Percentiles rank a stretch among this genome's conserved stretches.
These are phyloP conservation scores for Ephydatia muelleri DNA, from an alignment of 37 sponge, comb jelly and placozoan species.

Conservation along the genomic window DNA sequence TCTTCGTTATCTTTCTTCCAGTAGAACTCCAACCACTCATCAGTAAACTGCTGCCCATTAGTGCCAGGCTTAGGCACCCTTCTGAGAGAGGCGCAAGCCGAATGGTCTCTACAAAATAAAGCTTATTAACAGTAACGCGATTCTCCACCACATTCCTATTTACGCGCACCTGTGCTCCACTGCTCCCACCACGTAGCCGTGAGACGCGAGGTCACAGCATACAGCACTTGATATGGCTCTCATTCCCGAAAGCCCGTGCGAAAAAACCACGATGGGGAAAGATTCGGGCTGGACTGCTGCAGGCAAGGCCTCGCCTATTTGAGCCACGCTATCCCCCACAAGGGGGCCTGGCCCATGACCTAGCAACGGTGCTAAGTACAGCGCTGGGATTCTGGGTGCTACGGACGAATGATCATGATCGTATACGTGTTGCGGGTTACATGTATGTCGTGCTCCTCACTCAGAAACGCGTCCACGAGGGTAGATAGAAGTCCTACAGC, in stretches of 20 bases:
- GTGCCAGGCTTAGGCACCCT: constrained; percentile 9
- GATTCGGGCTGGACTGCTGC: not conserved
- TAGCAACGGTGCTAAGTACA: constrained; percentile 36
- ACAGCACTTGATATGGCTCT: constrained; percentile 24
- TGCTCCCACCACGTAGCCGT: constrained; percentile 64
- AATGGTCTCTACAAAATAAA: constrained; percentile 26
- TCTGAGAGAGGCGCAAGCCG: constrained; percentile 19
- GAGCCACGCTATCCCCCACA: not conserved
- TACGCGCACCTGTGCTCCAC: constrained; percentile 63
- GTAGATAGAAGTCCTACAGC: not conserved
- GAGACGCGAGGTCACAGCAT: constrained; percentile 71
- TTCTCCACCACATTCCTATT: not conserved
- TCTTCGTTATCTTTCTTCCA: not conserved
- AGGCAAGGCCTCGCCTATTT: no score
- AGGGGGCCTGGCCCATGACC: not conserved
- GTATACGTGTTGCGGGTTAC: not conserved
- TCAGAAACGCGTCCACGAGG: not conserved
- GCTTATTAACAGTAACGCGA: not conserved
- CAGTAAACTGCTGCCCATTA: not conserved
- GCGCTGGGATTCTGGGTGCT: constrained; percentile 30
- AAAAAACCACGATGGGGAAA: constrained; percentile 47
- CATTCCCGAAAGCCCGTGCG: constrained; percentile 60
- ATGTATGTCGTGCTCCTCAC: not conserved
- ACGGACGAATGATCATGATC: no score
- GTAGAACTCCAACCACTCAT: constrained; percentile 21